Evolutionary conservation across 2,113 vertebrate genomes (phyloP).

Genomic region (Empidonax traillii): DNA sequence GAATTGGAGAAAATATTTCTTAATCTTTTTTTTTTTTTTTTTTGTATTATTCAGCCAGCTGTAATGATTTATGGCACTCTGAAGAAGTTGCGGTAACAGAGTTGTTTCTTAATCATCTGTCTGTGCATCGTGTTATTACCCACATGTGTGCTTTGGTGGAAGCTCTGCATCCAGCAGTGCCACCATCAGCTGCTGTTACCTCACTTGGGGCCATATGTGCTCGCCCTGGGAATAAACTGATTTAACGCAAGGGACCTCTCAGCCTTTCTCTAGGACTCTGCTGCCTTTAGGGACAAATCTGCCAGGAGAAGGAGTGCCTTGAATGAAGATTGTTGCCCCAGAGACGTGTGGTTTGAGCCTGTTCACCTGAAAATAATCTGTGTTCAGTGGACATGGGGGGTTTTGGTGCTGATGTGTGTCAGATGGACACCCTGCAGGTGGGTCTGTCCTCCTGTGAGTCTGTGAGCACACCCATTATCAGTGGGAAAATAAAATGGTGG

Average conservation of each 20-base stretch:
- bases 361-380: constrained; percentile 10
- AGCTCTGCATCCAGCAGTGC: not conserved
- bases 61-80: constrained; percentile 37
- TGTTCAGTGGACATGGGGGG: not conserved
- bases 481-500: not conserved
- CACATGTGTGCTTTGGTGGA: not conserved
- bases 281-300: constrained; percentile 25
- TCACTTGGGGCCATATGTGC: accelerated
- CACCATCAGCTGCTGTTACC: not conserved
- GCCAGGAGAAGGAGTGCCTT: not conserved
- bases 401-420: not conserved
- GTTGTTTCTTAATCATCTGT: constrained; percentile 25
- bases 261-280: not conserved
- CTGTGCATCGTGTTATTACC: not conserved
- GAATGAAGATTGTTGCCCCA: not conserved
- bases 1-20: constrained; percentile 59
- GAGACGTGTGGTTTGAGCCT: not conserved
- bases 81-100: not conserved
- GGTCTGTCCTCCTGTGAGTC: not conserved
- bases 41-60: constrained; percentile 36
- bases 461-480: not conserved
- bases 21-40: constrained; percentile 31
- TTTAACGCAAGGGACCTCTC: not conserved
- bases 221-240: not conserved
- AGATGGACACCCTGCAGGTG: not conserved